Percentiles rank a stretch among this genome's conserved stretches.
Evolutionary conservation across 2,888 invertebrate genomes (phyloP).

Genomic region (Aphidius colemani): DNA sequence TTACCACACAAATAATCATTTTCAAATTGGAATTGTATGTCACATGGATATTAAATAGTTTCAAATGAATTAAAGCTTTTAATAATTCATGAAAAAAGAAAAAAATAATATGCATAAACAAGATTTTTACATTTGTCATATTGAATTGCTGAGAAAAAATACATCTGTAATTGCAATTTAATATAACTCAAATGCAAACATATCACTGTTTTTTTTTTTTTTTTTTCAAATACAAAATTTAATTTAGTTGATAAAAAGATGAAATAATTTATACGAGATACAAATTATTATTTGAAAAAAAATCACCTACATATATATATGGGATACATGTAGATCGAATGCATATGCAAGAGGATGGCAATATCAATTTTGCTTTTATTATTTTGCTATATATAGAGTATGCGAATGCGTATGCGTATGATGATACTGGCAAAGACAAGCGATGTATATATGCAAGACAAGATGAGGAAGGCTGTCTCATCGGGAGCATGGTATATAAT

Average conservation of each 20-base stretch:
- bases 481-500: slow-evolving; percentile 23
- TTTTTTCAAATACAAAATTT: background rate
- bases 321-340: background rate
- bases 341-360: background rate
- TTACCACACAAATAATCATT: too few species aligned
- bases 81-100: too few species aligned
- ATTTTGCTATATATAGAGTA: background rate
- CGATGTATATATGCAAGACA: too few species aligned
- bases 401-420: too few species aligned
- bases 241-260: too few species aligned
- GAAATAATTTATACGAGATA: background rate
- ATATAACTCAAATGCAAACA: background rate
- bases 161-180: background rate
- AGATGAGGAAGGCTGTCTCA: slow-evolving; percentile 25
- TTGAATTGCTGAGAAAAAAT: background rate
- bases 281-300: background rate
- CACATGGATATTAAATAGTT: too few species aligned
- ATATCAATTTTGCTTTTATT: slow-evolving; percentile 12
- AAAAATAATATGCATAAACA: too few species aligned
- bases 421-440: too few species aligned
- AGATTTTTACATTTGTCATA: too few species aligned
- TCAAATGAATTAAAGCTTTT: too few species aligned
- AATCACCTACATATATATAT: too few species aligned
- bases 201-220: background rate
- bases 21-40: too few species aligned